Percentiles rank a stretch among this genome's conserved stretches.
phyloP scores from a whole-genome alignment of 2,113 vertebrate species.

The Murina feae region DNA sequence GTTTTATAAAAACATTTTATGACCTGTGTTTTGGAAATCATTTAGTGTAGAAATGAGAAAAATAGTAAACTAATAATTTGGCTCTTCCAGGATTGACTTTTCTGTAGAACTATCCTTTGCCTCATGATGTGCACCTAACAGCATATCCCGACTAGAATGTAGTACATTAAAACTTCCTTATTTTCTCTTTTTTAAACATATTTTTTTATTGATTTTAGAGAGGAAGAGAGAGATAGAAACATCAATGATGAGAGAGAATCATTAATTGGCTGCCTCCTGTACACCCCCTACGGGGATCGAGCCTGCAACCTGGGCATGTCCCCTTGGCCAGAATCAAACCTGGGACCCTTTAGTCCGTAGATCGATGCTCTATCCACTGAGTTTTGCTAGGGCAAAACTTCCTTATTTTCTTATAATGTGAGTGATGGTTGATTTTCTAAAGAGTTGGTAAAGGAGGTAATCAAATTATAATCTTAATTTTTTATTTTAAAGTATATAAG shows the following conservation, averaged over 20 bases:
- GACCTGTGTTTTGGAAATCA: conserved; percentile 27
- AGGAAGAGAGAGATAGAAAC: too few species aligned
- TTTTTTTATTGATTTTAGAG: too few species aligned
- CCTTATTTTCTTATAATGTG: neutral
- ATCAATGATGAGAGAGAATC: too few species aligned
- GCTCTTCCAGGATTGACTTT: neutral
- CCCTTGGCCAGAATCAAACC: too few species aligned
- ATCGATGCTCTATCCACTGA: too few species aligned
- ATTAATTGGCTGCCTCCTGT: too few species aligned
- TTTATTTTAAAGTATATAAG: neutral
- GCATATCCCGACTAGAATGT: neutral
- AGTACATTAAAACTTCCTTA: neutral
- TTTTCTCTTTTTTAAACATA: neutral
- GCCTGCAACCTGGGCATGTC: too few species aligned
- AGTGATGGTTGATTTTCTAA: neutral
- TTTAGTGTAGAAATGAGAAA: conserved; percentile 18
- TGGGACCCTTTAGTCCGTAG: too few species aligned
- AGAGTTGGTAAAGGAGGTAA: neutral
- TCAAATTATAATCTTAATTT: neutral
- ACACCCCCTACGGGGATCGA: too few species aligned
- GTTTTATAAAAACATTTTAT: neutral
- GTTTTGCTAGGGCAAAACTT: neutral
- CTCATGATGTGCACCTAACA: neutral
- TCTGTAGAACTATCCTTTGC: neutral
- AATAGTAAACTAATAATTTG: neutral